Percentiles rank a stretch among this genome's conserved stretches.
Conservation (phyloP, 1,140 invertebrate genomes). For the Drosophila bocki region DNA sequence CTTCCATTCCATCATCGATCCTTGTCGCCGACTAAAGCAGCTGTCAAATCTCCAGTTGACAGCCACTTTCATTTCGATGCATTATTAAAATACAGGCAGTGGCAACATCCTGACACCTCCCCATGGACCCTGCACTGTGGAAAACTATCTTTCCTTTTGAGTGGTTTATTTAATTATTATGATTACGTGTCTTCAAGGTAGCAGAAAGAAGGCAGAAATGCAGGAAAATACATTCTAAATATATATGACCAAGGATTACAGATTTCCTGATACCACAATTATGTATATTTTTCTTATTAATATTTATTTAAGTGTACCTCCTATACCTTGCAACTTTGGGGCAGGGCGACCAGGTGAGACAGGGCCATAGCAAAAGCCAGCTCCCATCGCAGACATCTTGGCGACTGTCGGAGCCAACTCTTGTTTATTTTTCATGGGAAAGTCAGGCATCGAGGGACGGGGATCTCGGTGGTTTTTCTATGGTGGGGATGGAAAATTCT, state of each 20-base stretch:
- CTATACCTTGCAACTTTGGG: slow-evolving; percentile 17
- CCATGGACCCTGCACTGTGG: slow-evolving; percentile 35
- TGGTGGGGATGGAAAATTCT: slow-evolving; percentile 6
- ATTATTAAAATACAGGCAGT: slow-evolving; percentile 78
- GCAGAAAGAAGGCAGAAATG: not conserved
- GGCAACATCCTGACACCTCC: slow-evolving; percentile 77
- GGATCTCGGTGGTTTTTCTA: not conserved
- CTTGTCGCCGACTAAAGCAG: slow-evolving; percentile 62
- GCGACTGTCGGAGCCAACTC: slow-evolving; percentile 72
- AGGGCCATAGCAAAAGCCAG: slow-evolving; percentile 42
- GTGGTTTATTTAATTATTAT: not conserved
- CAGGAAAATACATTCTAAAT: not conserved
- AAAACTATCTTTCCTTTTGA: not conserved
- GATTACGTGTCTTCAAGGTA: not conserved
- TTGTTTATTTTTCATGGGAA: slow-evolving; percentile 82
- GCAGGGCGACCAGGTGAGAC: slow-evolving; percentile 53
- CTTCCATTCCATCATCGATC: slow-evolving; percentile 70
- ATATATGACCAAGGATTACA: not conserved
- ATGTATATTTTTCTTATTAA: not conserved
- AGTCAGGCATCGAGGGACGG: slow-evolving; percentile 45
- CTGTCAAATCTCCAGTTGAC: slow-evolving; percentile 71
- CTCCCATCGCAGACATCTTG: slow-evolving; percentile 75
- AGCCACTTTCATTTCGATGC: slow-evolving; percentile 82
- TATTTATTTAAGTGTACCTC: slow-evolving; percentile 15
- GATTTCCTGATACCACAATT: not conserved